Evolutionary conservation across 1,140 invertebrate genomes (phyloP), one percentile per base, ranked within the genome.

Genomic region (Proctacanthus coquilletti): DNA sequence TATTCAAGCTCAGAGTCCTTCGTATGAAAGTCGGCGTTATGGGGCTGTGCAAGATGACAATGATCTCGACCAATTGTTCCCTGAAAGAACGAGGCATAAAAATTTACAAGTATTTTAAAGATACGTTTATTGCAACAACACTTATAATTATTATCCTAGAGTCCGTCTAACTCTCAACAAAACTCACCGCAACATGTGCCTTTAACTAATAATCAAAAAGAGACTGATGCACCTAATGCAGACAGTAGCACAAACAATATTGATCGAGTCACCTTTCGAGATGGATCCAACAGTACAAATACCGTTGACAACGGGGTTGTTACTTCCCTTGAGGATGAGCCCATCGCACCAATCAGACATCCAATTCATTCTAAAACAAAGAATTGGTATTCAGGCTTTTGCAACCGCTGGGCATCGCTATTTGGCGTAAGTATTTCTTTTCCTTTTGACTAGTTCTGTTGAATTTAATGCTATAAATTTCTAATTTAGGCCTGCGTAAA

Each of bases 321-420:
- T n/a, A n/a, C n/a, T n/a, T n/a, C n/a, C n/a, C n/a, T n/a, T 13
- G 61, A 62, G 36, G 54, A 51, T 36, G 64, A 68, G 51, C 62
- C 61, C 5, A 66, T 63, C 38, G 64, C 62, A 3, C 66, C 66
- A 8, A 60, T 60, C 21, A 53, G 57, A 14, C 49, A 52, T 37
- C 49, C 51, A 48, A 89, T 94, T 45, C 80, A 84, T 50, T 80
- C 77, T 13, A 91, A 92, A 66, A 75, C 84, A 42, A 78, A 82
- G 47, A 89, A 87, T 53, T 95, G 89, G 86, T 95, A 95, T 58
- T 92, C 86, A 1, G 71, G 76, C 39, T 75, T 92, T 38, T 93
- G 86, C 55, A 95, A 94, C 56, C 70, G 89, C 50, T 95, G 89
- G 87, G 71, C 92, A 17, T 91, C 89, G 9, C 62, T 96, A 3